Conservation (phyloP, 2,797 vertebrate genomes). For the Argentina silus region DNA sequence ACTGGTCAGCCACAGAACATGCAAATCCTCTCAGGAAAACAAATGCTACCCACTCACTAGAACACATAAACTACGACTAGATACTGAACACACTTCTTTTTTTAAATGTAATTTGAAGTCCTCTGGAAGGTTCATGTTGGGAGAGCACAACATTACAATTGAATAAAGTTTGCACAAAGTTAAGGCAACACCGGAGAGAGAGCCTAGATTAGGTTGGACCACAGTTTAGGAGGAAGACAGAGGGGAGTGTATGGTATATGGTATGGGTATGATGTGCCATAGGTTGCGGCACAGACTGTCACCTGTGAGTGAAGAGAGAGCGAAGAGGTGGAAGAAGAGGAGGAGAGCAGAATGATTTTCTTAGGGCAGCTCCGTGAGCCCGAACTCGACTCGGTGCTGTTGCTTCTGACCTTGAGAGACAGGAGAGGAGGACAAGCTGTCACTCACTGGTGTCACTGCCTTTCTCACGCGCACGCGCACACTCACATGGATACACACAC, state of each 20-base stretch:
- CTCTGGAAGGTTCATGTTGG: conserved; percentile 29
- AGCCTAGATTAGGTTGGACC: neutral
- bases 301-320: conserved; percentile 80
- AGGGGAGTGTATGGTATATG: neutral
- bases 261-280: neutral
- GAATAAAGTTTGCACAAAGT: neutral
- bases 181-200: neutral
- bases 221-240: neutral
- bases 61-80: conserved; percentile 30
- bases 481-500: neutral
- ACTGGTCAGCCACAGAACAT: conserved; percentile 47
- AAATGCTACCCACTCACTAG: conserved; percentile 19
- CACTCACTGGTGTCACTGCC: conserved; percentile 10
- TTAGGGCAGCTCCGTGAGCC: conserved; percentile 93
- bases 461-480: neutral
- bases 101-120: conserved; percentile 1
- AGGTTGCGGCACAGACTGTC: conserved; percentile 51
- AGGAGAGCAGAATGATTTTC: conserved; percentile 94
- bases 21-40: conserved; percentile 28
- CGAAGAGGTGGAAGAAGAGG: conserved; percentile 79
- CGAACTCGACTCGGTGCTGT: conserved; percentile 71
- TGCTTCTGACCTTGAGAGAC: conserved; percentile 77
- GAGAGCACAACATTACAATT: conserved; percentile 58
- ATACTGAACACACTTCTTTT: neutral
- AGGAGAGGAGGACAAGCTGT: conserved; percentile 39